Base-by-base conservation (phyloP, 2,888 invertebrate genomes). In the Calameuta idolon region DNA sequence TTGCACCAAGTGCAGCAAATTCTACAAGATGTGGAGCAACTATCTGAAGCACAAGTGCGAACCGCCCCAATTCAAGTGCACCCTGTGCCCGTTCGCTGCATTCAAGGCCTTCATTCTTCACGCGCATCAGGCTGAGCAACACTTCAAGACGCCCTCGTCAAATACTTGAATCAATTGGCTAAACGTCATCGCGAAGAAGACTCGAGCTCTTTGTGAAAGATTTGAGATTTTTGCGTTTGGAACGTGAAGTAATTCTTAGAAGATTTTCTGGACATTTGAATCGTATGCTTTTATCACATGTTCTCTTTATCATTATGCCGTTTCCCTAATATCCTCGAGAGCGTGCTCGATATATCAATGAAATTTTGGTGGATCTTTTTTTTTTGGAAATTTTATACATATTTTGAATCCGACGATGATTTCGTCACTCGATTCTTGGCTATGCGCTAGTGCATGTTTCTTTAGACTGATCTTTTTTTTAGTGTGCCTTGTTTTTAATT, bases 11-110 rank as follows among this genome's bases (percentile, higher is more conserved):
- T 91, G 91, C 89, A 91, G 91, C 87, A 91, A 91, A 80, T 91
- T 91, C 91, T 91, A 91, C 90, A 91, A 91, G 88, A 91, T 91
- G 91, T 91, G 91, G 91, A 91, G 91, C 87, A 91, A 91, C 88
- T 91, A 91, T 82, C 83, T 91, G 87, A 91, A 91, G 84, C 91
- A 91, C 87, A 91, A 91, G 83, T 91, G 91, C 84, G 91, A 91
- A 83, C 91, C 91, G 33, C 91, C 91, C 37, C 90, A 91, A 80
- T 91, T 89, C 89, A 91, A 91, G 85, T 91, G 91, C 79, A 84
- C 89, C 31, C 84, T 91, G 74, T 91, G 91, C 78, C 91, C 91
- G 79, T 91, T 91, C 82, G 91, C 91, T 31, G 91, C 91, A 12
- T 91, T 91, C 87, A 91, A 91, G 84, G 90, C 91, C 73, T 91